Evolutionary conservation across 2,797 vertebrate species (phyloP).

Genomic region (Pipistrellus pipistrellus): DNA sequence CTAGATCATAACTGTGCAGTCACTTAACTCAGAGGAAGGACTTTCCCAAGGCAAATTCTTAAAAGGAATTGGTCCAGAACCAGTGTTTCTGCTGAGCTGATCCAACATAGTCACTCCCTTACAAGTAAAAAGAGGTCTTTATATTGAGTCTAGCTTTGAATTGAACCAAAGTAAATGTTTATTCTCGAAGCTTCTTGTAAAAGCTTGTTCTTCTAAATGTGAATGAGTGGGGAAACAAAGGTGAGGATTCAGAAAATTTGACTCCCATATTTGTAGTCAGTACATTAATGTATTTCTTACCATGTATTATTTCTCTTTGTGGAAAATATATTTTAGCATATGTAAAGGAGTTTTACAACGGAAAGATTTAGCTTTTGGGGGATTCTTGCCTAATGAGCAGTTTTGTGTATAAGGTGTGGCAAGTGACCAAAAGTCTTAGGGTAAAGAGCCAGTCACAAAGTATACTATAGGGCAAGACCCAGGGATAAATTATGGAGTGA

Average conservation of each 20-base stretch:
- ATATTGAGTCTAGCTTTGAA: slow-evolving; percentile 61
- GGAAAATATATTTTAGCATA: background rate
- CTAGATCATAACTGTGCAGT: slow-evolving; percentile 61
- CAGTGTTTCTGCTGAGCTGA: slow-evolving; percentile 62
- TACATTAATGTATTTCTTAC: slow-evolving; percentile 53
- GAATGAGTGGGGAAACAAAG: slow-evolving; percentile 60
- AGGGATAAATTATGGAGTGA: slow-evolving; percentile 30
- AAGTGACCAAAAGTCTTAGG: slow-evolving; percentile 12
- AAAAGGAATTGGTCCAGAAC: slow-evolving; percentile 55
- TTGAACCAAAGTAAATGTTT: slow-evolving; percentile 70
- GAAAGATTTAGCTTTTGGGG: background rate
- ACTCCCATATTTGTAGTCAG: slow-evolving; percentile 41
- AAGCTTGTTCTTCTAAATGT: slow-evolving; percentile 67
- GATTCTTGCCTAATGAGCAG: background rate
- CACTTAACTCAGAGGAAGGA: slow-evolving; percentile 59
- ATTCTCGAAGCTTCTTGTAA: slow-evolving; percentile 67
- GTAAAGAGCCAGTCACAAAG: background rate
- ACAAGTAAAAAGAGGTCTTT: slow-evolving; percentile 65
- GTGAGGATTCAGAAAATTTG: slow-evolving; percentile 68
- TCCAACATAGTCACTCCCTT: slow-evolving; percentile 57
- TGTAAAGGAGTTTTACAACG: slow-evolving; percentile 11
- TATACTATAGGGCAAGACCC: background rate
- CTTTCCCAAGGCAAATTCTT: slow-evolving; percentile 51
- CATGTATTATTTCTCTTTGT: background rate
- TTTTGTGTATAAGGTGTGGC: background rate